A percentile compares a stretch with the other conserved stretches of the same genome.
These are phyloP conservation scores for Poecile montanus DNA, from an alignment of 2,797 vertebrate genomes.

Conservation along the genomic window DNA sequence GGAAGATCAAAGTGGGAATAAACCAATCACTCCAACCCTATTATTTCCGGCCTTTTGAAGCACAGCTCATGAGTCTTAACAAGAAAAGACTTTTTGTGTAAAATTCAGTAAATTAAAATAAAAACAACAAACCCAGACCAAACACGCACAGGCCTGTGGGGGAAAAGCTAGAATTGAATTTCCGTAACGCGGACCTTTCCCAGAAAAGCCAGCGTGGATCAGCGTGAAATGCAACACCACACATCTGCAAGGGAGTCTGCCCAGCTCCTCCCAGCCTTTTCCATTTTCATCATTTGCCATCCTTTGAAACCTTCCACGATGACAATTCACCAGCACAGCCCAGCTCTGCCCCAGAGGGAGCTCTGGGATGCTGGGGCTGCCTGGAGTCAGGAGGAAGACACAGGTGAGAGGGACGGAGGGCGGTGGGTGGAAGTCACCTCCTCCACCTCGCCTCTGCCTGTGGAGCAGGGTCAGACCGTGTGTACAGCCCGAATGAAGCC, in stretches of 20 bases:
- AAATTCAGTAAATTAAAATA: background rate
- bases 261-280: background rate
- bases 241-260: background rate
- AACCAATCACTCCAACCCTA: background rate
- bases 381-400: background rate
- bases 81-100: background rate
- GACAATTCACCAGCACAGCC: background rate
- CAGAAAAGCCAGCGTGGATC: background rate
- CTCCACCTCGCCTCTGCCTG: accelerated
- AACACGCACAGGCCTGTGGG: background rate
- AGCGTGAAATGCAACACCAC: background rate
- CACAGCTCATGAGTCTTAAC: background rate
- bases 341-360: background rate
- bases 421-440: background rate
- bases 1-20: background rate
- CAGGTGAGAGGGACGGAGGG: background rate
- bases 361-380: background rate
- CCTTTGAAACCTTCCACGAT: background rate
- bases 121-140: no score
- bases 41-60: background rate
- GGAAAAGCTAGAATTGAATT: background rate
- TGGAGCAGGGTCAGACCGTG: background rate
- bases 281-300: background rate
- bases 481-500: accelerated
- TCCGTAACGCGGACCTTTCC: background rate